Base-by-base conservation (phyloP, 2,888 invertebrate genomes). In the Dioctria rufipes region DNA sequence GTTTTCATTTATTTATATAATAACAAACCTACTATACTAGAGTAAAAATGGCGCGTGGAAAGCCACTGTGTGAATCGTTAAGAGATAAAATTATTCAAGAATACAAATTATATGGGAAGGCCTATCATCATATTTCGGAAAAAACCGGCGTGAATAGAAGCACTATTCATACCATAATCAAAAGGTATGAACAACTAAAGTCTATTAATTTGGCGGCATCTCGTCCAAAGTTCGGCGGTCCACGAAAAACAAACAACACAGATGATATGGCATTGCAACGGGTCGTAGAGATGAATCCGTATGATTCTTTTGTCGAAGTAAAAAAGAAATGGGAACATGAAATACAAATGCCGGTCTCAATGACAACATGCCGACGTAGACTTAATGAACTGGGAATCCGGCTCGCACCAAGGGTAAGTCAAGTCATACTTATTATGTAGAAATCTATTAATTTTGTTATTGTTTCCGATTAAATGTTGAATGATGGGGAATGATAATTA, bases 161-260 rank as follows among this genome's bases (percentile, higher is more conserved):
- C 5, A 77, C 77, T 13, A 60, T 77, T 63, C 63, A 77, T 37
- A 77, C 42, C 25, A 43, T 77, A n/a, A 77, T 77, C n/a, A 77
- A 77, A 39, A 77, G 63, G 13, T 77, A 77, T 49, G 77, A 77
- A 37, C 25, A 58, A 4, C 5, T 46, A 51, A 77, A 11, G n/a
- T 40, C 13, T 9, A 5, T 49, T 4, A n/a, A 40, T 8, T 37
- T 25, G 25, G 25, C 25, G 25, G 25, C 25, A 25, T 25, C 39
- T 3, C 4, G 13, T 0, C 77, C 63, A 46, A 63, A 49, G 13
- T 77, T 60, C 43, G 77, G 77, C 39, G 42, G 63, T 4, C 61
- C 49, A 0, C 54, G 77, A 37, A 77, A 77, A 25, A 77, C 77
- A n/a, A 77, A 40, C 37, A 40, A 25, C 4, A 49, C 9, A 5